phyloP scores from a whole-genome alignment of 2,888 invertebrate genomes.

The Maniola hyperantus region DNA sequence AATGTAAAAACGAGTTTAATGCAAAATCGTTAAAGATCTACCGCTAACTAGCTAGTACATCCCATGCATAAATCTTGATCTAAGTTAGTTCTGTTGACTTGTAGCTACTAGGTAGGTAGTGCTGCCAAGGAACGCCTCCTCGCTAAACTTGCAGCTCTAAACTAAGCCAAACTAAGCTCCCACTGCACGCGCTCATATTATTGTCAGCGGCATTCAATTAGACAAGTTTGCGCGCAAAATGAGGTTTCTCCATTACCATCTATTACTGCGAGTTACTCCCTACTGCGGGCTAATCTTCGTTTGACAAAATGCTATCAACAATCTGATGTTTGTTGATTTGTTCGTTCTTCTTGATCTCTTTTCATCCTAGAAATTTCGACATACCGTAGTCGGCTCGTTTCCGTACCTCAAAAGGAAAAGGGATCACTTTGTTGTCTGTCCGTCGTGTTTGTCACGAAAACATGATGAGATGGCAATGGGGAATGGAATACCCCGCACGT shows the following conservation, averaged over 20 bases:
- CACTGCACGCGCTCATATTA: conserved; percentile 18
- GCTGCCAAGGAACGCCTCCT: neutral
- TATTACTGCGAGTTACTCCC: conserved; percentile 15
- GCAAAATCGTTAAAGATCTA: no score
- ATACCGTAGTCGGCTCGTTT: no score
- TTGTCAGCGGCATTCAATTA: conserved; percentile 28
- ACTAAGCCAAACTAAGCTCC: conserved; percentile 20
- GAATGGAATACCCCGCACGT: no score
- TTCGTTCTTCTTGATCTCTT: neutral
- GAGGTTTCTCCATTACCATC: conserved; percentile 31
- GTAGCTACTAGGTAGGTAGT: no score
- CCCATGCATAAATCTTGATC: conserved; percentile 10
- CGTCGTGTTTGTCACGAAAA: no score
- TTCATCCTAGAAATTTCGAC: no score
- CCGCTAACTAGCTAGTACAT: conserved; percentile 3
- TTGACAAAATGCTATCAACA: neutral
- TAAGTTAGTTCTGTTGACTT: conserved; percentile 15
- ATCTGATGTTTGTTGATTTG: neutral
- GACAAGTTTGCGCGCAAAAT: conserved; percentile 27
- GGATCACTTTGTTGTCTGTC: no score
- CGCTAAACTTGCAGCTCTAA: conserved; percentile 5
- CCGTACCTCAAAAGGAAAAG: no score
- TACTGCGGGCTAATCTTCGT: neutral
- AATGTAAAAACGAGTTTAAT: no score
- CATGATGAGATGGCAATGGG: no score